These are phyloP conservation scores for Drosophila macrospina DNA, from an alignment of 2,888 invertebrate species.

Conservation along the genomic window DNA sequence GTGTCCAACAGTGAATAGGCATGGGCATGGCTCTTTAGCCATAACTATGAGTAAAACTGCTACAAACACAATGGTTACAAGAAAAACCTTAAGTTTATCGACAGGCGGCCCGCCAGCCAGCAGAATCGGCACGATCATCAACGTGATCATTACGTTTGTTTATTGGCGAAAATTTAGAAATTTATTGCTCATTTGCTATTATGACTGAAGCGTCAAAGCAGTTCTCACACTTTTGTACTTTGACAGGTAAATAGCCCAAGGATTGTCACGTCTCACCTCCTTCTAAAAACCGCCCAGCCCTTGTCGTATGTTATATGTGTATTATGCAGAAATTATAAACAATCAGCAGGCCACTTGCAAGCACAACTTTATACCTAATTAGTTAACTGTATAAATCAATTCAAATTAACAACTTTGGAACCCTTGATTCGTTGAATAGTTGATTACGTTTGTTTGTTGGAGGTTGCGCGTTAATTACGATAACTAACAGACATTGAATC, in stretches of 20 bases:
- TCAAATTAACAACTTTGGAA: conserved; percentile 27
- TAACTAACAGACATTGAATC: conserved; percentile 15
- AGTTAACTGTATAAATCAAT: conserved; percentile 22
- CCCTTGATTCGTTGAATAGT: conserved; percentile 28
- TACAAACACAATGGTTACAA: conserved; percentile 5
- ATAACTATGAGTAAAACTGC: conserved; percentile 3
- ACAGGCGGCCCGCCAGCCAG: background rate
- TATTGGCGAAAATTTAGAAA: conserved; percentile 80
- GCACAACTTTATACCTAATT: conserved; percentile 63
- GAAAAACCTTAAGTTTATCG: conserved; percentile 14
- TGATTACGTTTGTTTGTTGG: conserved; percentile 31
- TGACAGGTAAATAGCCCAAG: conserved; percentile 64
- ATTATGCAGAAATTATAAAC: conserved; percentile 67
- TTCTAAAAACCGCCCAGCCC: background rate
- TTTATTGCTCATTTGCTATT: conserved; percentile 77
- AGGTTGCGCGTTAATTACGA: conserved; percentile 45
- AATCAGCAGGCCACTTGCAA: conserved; percentile 65
- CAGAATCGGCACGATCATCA: conserved; percentile 49
- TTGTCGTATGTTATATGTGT: conserved; percentile 59
- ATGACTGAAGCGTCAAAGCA: conserved; percentile 61
- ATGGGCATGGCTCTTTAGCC: conserved; percentile 32
- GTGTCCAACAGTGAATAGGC: conserved; percentile 66
- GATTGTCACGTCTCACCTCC: conserved; percentile 37
- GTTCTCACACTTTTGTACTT: conserved; percentile 72
- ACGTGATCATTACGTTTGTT: conserved; percentile 76